phyloP scores from a whole-genome alignment of 1,140 invertebrate species.

The Panagrolaimus sp. region DNA sequence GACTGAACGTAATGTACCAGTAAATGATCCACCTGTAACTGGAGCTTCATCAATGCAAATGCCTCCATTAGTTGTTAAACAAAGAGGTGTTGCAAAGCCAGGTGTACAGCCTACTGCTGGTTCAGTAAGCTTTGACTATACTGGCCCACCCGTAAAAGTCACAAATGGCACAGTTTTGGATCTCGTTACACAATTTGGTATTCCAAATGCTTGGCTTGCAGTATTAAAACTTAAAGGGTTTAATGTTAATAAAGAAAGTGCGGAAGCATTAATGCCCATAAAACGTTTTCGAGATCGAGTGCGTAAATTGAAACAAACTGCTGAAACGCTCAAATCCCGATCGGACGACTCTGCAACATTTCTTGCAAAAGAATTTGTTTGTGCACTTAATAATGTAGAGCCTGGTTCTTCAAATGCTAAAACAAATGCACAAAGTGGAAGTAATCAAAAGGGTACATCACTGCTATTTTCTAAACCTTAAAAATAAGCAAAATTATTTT shows the following conservation, averaged over 20 bases:
- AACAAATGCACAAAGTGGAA: not conserved
- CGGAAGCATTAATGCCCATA: conserved; percentile 15
- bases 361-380: conserved; percentile 23
- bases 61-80: no score
- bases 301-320: conserved; percentile 19
- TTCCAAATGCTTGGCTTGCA: conserved; percentile 34
- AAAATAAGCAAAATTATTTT: not conserved
- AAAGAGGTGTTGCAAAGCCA: no score
- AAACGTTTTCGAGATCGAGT: conserved; percentile 31
- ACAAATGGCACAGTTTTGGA: conserved; percentile 21
- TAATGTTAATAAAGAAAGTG: conserved; percentile 34
- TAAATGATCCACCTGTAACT: no score
- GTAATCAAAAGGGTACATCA: not conserved
- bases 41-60: no score
- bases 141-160: conserved; percentile 22
- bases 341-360: conserved; percentile 14
- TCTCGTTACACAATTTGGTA: conserved; percentile 30
- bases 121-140: not conserved
- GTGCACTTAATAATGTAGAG: not conserved
- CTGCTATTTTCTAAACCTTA: not conserved
- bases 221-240: conserved; percentile 35
- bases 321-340: conserved; percentile 15
- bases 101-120: no score
- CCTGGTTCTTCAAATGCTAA: not conserved
- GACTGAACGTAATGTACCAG: no score